Evolutionary conservation across 2,888 invertebrate species (phyloP).

Genomic region (Sminthurinus aureus): DNA sequence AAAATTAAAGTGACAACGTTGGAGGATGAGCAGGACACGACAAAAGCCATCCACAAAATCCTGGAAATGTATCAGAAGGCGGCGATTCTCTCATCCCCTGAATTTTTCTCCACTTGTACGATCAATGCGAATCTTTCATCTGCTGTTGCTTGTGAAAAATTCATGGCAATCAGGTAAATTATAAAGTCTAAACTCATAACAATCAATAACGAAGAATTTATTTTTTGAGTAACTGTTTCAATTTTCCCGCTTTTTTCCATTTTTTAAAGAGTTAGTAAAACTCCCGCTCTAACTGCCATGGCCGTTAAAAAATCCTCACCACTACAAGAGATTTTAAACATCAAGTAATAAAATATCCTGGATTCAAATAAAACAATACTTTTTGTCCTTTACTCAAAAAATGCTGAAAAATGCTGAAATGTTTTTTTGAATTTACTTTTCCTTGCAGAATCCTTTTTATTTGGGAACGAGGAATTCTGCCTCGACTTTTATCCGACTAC

Average conservation of each 20-base stretch:
- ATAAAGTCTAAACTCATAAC: too few species aligned
- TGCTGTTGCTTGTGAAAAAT: constrained; percentile 14
- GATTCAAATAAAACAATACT: too few species aligned
- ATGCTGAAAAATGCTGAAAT: too few species aligned
- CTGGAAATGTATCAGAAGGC: not conserved
- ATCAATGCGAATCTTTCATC: not conserved
- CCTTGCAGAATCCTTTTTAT: constrained; percentile 16
- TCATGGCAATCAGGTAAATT: constrained; percentile 22
- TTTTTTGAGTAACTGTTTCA: too few species aligned
- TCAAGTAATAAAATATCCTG: too few species aligned
- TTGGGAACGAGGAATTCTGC: constrained; percentile 17
- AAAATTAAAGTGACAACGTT: not conserved
- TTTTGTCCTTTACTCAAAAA: too few species aligned
- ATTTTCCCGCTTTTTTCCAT: too few species aligned
- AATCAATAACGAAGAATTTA: too few species aligned
- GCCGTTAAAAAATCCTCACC: constrained; percentile 27
- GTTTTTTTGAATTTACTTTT: too few species aligned
- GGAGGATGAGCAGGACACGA: not conserved
- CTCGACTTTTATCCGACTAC: not conserved
- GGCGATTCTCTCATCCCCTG: constrained; percentile 20
- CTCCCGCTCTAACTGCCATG: constrained; percentile 14
- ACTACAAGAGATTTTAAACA: constrained; percentile 18
- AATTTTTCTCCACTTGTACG: constrained; percentile 22
- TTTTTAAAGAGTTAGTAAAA: constrained; percentile 11
- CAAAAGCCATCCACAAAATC: not conserved